Conservation (phyloP, 2,797 vertebrate genomes). For the Sebastes kiyomatsui region DNA sequence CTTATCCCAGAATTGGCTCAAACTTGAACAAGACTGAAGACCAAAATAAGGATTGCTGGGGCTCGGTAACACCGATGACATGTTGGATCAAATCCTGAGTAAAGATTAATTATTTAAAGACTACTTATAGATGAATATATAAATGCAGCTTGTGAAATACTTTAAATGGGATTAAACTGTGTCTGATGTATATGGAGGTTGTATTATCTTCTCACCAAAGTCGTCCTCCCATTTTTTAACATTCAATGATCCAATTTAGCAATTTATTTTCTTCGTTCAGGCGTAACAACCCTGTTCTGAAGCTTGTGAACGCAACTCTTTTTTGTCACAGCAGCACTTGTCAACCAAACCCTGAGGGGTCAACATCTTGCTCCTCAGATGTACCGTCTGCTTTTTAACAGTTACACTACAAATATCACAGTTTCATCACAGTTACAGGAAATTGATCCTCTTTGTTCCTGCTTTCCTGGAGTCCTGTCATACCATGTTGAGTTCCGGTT, state of each 20-base stretch:
- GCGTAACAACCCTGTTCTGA: background rate
- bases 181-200: background rate
- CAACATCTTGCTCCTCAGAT: constrained; percentile 40
- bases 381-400: constrained; percentile 43
- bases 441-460: constrained; percentile 47
- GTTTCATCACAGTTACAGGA: constrained; percentile 60
- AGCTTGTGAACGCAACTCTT: background rate
- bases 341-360: constrained; percentile 12
- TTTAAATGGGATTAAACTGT: background rate
- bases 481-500: background rate
- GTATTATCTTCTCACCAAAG: no score
- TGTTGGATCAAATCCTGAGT: background rate
- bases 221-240: background rate
- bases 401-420: constrained; percentile 69
- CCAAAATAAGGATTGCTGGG: background rate
- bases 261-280: background rate
- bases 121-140: background rate
- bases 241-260: background rate
- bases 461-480: constrained; percentile 22
- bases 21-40: background rate
- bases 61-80: background rate
- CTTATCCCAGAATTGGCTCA: background rate
- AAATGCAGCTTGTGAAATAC: background rate
- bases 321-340: background rate
- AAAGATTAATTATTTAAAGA: background rate